Percentiles rank a stretch among this genome's conserved stretches.
Conservation (phyloP, 1,140 invertebrate genomes). For the Meloidogyne floridensis region DNA sequence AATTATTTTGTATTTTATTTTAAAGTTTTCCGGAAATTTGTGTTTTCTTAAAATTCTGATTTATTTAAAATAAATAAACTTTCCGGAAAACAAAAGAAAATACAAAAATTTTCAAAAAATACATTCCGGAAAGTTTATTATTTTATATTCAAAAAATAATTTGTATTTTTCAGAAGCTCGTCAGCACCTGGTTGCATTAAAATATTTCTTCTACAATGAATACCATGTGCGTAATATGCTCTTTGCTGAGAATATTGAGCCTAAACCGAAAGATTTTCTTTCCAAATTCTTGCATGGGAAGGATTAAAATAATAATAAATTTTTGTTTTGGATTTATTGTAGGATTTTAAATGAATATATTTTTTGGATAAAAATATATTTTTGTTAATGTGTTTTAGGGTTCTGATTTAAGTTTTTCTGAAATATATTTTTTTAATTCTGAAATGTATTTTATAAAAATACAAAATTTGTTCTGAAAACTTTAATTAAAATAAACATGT, state of each 20-base stretch:
- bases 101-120: too few species aligned
- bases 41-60: too few species aligned
- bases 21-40: too few species aligned
- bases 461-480: too few species aligned
- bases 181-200: not conserved
- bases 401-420: not conserved
- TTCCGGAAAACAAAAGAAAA: too few species aligned
- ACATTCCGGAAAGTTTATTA: not conserved
- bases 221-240: conserved; percentile 31
- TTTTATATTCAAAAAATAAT: not conserved
- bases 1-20: too few species aligned
- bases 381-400: not conserved
- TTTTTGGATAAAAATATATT: not conserved
- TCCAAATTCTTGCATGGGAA: conserved; percentile 28
- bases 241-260: conserved; percentile 32
- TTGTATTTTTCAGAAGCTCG: not conserved
- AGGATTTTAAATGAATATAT: not conserved
- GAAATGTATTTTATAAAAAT: too few species aligned
- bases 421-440: too few species aligned
- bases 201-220: conserved; percentile 23
- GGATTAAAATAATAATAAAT: conserved; percentile 11
- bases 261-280: conserved; percentile 31
- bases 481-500: too few species aligned
- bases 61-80: too few species aligned
- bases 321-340: not conserved